Evolutionary conservation across 1,140 invertebrate species (phyloP).

Genomic region (Aphelenchoides fujianensis): DNA sequence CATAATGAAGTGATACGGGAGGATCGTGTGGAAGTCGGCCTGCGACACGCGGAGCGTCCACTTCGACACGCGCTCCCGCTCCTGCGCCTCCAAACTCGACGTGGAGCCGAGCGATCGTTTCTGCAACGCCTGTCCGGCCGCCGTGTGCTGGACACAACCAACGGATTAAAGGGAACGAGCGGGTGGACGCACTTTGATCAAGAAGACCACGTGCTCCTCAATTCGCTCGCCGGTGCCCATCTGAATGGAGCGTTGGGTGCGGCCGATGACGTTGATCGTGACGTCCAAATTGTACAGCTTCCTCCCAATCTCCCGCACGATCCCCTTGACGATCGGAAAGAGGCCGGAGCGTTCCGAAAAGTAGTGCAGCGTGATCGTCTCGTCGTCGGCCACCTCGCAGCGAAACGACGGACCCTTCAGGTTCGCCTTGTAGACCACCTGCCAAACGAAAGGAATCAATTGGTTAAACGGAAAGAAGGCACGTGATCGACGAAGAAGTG

Average conservation of each 20-base stretch:
- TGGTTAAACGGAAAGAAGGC: too few species aligned
- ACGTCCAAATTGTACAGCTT: slow-evolving; percentile 43
- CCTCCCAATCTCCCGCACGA: slow-evolving; percentile 45
- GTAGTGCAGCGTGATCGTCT: slow-evolving; percentile 62
- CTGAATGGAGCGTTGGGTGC: slow-evolving; percentile 55
- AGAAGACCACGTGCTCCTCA: slow-evolving; percentile 51
- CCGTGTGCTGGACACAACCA: neutral
- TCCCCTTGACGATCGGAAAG: slow-evolving; percentile 63
- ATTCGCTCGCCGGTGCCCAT: slow-evolving; percentile 44
- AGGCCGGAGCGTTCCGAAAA: slow-evolving; percentile 62
- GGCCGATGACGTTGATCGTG: slow-evolving; percentile 45
- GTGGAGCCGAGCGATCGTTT: neutral
- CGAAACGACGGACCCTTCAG: slow-evolving; percentile 55
- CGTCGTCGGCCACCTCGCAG: slow-evolving; percentile 61
- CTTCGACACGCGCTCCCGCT: slow-evolving; percentile 9
- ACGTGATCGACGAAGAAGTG: slow-evolving; percentile 61
- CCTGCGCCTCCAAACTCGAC: neutral
- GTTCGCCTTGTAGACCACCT: slow-evolving; percentile 55
- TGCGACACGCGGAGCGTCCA: slow-evolving; percentile 3
- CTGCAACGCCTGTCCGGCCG: neutral
- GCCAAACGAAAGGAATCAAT: too few species aligned
- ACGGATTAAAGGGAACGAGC: too few species aligned
- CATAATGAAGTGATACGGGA: slow-evolving; percentile 64
- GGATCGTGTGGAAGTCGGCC: slow-evolving; percentile 5
- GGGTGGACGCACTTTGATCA: slow-evolving; percentile 41